A percentile compares a stretch with the other conserved stretches of the same genome.
Conservation (phyloP, 1,140 invertebrate genomes). For the Scaptodrosophila lebanonensis region DNA sequence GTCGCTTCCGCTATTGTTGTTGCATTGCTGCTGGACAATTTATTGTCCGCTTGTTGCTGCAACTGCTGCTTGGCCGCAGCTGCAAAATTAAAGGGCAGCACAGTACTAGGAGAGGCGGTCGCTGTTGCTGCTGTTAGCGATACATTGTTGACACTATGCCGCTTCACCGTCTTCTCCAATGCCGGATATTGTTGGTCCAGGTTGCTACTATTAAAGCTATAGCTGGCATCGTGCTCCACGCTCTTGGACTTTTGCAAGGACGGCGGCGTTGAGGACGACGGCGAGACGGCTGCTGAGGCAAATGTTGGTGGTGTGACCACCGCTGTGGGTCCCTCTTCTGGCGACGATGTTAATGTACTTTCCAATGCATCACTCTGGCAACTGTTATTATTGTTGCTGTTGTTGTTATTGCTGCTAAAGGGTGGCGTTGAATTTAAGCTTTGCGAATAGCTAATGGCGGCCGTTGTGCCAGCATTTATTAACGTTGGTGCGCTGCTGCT, state of each 20-base stretch:
- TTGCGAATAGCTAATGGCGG: conserved; percentile 48
- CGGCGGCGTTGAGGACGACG: conserved; percentile 28
- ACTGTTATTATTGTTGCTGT: not conserved
- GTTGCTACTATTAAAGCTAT: conserved; percentile 66
- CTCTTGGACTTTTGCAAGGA: conserved; percentile 73
- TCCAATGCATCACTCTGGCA: no score
- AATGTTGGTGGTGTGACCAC: conserved; percentile 6
- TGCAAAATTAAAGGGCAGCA: conserved; percentile 55
- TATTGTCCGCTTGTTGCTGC: conserved; percentile 21
- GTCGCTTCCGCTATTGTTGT: not conserved
- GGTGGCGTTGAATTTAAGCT: conserved; percentile 43
- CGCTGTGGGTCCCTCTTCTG: conserved; percentile 21
- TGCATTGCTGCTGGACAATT: conserved; percentile 1
- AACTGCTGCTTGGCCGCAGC: conserved; percentile 51
- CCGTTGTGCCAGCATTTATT: conserved; percentile 13
- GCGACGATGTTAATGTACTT: no score
- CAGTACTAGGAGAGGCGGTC: not conserved
- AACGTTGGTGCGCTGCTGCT: not conserved
- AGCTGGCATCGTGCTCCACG: conserved; percentile 66
- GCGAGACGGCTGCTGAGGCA: conserved; percentile 1
- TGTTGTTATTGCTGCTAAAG: not conserved
- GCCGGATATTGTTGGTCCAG: conserved; percentile 75
- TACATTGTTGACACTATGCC: conserved; percentile 67
- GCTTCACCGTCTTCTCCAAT: conserved; percentile 73
- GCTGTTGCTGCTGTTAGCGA: conserved; percentile 14